Evolutionary conservation across 2,797 vertebrate genomes (phyloP).

Genomic region (Enteromius unitaeniatus): DNA sequence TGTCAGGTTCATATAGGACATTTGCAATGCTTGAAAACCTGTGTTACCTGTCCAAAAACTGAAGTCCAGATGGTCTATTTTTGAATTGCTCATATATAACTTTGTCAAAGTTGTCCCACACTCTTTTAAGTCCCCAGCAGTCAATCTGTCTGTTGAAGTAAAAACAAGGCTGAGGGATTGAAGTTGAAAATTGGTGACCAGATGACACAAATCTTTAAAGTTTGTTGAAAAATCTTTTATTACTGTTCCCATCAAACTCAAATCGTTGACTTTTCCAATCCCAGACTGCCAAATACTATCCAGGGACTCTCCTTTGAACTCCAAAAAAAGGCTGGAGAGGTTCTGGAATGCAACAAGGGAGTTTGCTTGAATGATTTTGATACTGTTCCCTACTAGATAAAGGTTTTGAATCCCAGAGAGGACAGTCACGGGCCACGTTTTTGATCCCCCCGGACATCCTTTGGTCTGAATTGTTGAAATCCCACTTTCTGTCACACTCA

Average conservation of each 20-base stretch:
- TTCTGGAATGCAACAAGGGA: constrained; percentile 53
- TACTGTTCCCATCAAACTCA: constrained; percentile 14
- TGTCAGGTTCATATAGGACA: constrained; percentile 14
- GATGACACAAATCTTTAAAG: constrained; percentile 43
- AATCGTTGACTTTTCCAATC: constrained; percentile 27
- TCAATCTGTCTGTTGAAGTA: constrained; percentile 15
- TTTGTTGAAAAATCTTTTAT: not conserved
- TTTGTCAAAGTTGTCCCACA: constrained; percentile 39
- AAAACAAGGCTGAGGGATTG: constrained; percentile 23
- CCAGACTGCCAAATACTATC: constrained; percentile 56
- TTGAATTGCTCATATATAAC: constrained; percentile 14
- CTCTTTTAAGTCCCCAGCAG: constrained; percentile 22
- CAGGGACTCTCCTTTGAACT: constrained; percentile 18
- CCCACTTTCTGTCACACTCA: constrained; percentile 16
- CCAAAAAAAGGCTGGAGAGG: constrained; percentile 47
- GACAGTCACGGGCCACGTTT: constrained; percentile 48
- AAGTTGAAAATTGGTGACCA: constrained; percentile 33
- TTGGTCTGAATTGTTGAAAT: constrained; percentile 35
- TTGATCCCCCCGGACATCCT: constrained; percentile 29
- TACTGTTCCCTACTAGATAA: constrained; percentile 13
- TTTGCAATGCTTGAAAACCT: constrained; percentile 33
- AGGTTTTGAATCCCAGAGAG: constrained; percentile 51
- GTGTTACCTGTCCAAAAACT: constrained; percentile 49
- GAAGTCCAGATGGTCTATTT: constrained; percentile 34
- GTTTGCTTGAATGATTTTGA: constrained; percentile 39